Conservation (phyloP, 2,888 invertebrate genomes). For the Ryuthela nishihirai region DNA sequence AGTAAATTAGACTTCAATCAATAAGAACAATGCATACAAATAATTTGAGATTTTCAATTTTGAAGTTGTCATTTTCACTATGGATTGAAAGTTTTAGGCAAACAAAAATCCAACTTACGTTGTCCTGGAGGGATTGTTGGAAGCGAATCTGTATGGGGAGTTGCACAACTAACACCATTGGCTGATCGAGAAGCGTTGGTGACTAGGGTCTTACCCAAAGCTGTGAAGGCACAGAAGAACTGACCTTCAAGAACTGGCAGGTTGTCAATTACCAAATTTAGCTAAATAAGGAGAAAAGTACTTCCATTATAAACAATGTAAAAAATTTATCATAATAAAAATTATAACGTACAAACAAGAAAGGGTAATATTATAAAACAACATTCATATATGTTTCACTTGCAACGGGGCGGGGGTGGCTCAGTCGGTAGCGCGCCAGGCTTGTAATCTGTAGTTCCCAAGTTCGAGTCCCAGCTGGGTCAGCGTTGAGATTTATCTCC, state of each 20-base stretch:
- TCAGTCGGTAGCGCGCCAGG: no score
- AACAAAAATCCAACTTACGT: constrained; percentile 57
- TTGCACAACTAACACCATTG: constrained; percentile 90
- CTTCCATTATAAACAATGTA: background rate
- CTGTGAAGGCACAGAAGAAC: constrained; percentile 90
- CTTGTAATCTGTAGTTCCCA: no score
- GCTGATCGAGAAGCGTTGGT: constrained; percentile 87
- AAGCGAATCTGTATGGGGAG: constrained; percentile 86
- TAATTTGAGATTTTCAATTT: no score
- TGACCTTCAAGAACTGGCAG: constrained; percentile 80
- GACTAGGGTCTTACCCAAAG: constrained; percentile 62
- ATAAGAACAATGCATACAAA: no score
- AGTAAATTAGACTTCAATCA: no score
- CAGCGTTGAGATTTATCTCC: no score
- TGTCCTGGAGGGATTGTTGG: constrained; percentile 89
- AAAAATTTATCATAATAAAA: no score
- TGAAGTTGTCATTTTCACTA: background rate
- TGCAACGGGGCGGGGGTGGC: no score
- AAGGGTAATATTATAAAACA: no score
- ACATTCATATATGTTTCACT: no score
- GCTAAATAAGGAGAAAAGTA: constrained; percentile 53
- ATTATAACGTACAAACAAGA: no score
- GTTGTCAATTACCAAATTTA: constrained; percentile 92
- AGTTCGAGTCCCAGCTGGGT: no score
- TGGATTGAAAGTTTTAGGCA: background rate